A percentile compares a stretch with the other conserved stretches of the same genome.
Conservation (phyloP, 1,140 invertebrate genomes). For the Hylyphantes graminicola region DNA sequence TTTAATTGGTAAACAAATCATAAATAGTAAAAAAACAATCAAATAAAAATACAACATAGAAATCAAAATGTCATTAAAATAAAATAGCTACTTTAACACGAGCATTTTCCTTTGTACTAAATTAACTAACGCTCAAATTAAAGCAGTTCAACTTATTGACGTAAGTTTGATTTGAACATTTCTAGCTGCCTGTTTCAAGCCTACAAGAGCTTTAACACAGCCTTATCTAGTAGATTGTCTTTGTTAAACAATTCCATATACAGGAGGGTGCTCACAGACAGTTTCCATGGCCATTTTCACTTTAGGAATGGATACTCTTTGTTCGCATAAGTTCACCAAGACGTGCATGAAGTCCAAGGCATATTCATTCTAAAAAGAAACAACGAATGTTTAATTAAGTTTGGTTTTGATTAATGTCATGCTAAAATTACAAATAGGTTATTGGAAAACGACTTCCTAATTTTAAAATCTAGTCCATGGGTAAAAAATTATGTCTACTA, state of each 20-base stretch:
- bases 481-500: no score
- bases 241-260: conserved; percentile 53
- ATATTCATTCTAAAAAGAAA: conserved; percentile 65
- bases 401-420: background rate
- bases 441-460: background rate
- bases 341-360: conserved; percentile 69
- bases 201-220: no score
- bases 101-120: no score
- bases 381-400: background rate
- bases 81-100: no score
- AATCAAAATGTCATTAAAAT: no score
- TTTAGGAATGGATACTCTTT: conserved; percentile 45
- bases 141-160: no score
- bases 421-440: background rate
- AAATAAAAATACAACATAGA: no score
- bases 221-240: background rate
- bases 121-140: no score
- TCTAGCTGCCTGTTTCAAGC: no score
- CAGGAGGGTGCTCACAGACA: conserved; percentile 62
- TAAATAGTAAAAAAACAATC: no score
- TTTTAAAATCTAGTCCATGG: background rate
- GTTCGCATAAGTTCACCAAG: conserved; percentile 71
- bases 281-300: conserved; percentile 63
- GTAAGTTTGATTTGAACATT: no score
- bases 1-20: no score